Evolutionary conservation across 1,140 invertebrate species (phyloP).

Genomic region (Apis mellifera): DNA sequence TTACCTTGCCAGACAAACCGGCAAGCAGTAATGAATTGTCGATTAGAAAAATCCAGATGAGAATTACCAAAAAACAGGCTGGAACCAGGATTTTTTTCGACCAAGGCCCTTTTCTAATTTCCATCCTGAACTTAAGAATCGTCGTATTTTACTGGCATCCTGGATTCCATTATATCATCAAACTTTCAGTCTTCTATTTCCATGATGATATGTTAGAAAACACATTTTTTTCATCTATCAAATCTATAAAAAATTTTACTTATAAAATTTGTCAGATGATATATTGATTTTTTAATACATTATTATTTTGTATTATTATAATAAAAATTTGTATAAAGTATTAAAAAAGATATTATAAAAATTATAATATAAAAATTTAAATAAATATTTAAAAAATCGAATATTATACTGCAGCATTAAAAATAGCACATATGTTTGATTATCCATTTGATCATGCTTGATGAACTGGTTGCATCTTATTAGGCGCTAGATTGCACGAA

Average conservation of each 20-base stretch:
- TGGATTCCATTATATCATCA: constrained; percentile 59
- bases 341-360: background rate
- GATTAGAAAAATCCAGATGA: constrained; percentile 57
- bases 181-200: constrained; percentile 39
- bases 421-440: background rate
- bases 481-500: background rate
- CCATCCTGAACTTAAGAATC: constrained; percentile 60
- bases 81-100: constrained; percentile 50
- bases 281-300: background rate
- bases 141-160: constrained; percentile 60
- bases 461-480: background rate
- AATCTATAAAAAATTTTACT: constrained; percentile 25
- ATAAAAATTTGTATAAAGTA: background rate
- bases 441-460: background rate
- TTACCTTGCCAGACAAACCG: constrained; percentile 31
- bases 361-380: background rate
- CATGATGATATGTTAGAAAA: constrained; percentile 23
- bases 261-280: background rate
- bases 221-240: background rate
- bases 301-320: background rate
- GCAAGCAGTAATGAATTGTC: constrained; percentile 56
- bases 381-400: background rate
- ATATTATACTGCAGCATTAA: background rate
- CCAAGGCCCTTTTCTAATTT: constrained; percentile 58
- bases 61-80: constrained; percentile 45